Base-by-base conservation (phyloP, 1,140 invertebrate species). In the Condylostylus longicornis region DNA sequence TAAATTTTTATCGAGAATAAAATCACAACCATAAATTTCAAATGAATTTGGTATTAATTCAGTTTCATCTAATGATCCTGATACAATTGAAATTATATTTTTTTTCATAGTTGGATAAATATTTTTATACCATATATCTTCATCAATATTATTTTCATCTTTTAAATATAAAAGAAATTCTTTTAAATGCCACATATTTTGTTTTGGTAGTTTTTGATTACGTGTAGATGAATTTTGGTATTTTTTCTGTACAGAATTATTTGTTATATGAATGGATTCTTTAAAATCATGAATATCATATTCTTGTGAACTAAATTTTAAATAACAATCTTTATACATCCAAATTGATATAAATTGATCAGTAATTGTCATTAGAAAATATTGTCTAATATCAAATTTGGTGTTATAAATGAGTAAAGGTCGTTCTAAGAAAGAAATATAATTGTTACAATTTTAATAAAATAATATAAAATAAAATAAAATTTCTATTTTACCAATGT, bases 21-120 rank as follows among this genome's bases (percentile, higher is more conserved):
- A 94, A 64, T 94, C 90, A 27, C 87, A 89, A 5, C 88, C 88
- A 53, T 89, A 93, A 13, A 94, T 56, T 58, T 94, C 88, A 61
- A 91, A 94, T 43, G 74, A 75, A 50, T 83, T 84, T 42, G 75
- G 77, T 41, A 77, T 68, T 14, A 73, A 64, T 32, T 82, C 75
- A 44, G 90, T 74, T 41, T 82, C 75, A 51, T 91, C 84, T 19
- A 82, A 72, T 40, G 65, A 68, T 2, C 75, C 70, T 13, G 90
- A 58, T 56, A 93, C 74, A 25, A 84, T 73, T 6, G 78, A 75
- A 9, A 86, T 69, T 19, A 95, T 79, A 17, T 78, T 77, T 46
- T 85, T 75, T 41, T 77, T 79, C 77, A 93, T 90, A 41, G 78
- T 81, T 1, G 84, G 80, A 54, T 87, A 89, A 44, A 93, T 83